These are phyloP conservation scores for Drosophila paracracens DNA, from an alignment of 2,888 invertebrate species.

Conservation along the genomic window DNA sequence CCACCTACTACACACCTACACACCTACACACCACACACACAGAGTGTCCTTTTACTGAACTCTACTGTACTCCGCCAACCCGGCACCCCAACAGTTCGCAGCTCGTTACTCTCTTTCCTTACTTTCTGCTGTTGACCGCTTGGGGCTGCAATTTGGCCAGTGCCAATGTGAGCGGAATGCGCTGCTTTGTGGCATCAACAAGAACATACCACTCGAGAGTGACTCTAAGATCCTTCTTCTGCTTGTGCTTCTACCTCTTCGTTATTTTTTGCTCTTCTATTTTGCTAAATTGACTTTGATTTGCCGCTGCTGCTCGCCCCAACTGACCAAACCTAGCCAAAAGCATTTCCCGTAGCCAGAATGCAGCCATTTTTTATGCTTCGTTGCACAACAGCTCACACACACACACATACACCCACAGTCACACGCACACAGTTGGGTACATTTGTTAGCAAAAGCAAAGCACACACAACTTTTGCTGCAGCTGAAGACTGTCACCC, in stretches of 20 bases:
- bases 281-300: slow-evolving; percentile 76
- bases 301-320: slow-evolving; percentile 39
- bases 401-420: neutral
- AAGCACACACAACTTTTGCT: slow-evolving; percentile 40
- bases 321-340: slow-evolving; percentile 19
- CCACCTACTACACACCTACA: neutral
- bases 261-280: slow-evolving; percentile 7
- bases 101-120: slow-evolving; percentile 15
- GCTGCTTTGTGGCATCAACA: slow-evolving; percentile 51
- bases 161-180: slow-evolving; percentile 24
- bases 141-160: slow-evolving; percentile 47
- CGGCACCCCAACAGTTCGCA: neutral
- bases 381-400: slow-evolving; percentile 54
- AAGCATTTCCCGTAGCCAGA: slow-evolving; percentile 43
- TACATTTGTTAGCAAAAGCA: slow-evolving; percentile 45
- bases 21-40: neutral
- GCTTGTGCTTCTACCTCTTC: neutral
- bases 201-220: slow-evolving; percentile 61
- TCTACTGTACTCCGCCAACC: neutral
- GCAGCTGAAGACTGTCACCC: slow-evolving; percentile 4
- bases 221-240: slow-evolving; percentile 52
- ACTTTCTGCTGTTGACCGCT: slow-evolving; percentile 18
- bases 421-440: neutral
- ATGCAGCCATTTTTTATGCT: slow-evolving; percentile 73
- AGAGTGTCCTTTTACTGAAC: neutral